Evolutionary conservation across 2,113 vertebrate genomes (phyloP), one percentile per base, ranked within the genome.

Genomic region (Panthera uncia): DNA sequence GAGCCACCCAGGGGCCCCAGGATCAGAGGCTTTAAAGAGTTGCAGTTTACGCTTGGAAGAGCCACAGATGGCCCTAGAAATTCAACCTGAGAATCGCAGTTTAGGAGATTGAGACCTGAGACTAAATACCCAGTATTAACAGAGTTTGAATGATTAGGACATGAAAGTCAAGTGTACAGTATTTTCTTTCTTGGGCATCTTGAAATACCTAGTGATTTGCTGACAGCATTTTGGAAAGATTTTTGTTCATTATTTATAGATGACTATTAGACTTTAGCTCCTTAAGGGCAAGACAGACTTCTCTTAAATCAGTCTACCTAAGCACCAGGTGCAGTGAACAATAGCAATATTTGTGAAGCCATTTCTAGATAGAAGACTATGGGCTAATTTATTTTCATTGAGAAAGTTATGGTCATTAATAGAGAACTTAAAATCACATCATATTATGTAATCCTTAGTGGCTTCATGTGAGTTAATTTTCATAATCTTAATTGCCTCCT

Each of bases 231-330:
- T 76, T 93, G 69, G 57, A 89, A 85, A 48, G 29, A 73, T 50
- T 96, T 87, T 86, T 73, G 25, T 57, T 88, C 57, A 50, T 81
- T 69, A 83, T 55, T 95, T 82, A 83, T 83, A 65, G 19, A 79
- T 55, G 76, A 45, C 19, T 50, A 27, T 69, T 83, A 66, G 12
- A 93, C 52, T 71, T 97, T 21, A 68, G n/a, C 41, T 96, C 93
- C 50, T 66, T 80, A 57, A 83, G 78, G 38, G n/a, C 12, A 93
- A 91, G 63, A 27, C 19, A 88, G 29, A 52, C 12, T 66, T 52
- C n/a, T 71, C 31, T 38, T 65, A 87, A 63, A 71, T 63, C 41
- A 81, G 45, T 13, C 27, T 36, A 14, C n/a, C 31, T 19, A 52
- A 52, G 36, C 2, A 10, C 23, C 81, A 63, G 0, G 1, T 23